These are phyloP conservation scores for Notothenia rossii DNA, from an alignment of 2,113 vertebrate genomes.

Conservation along the genomic window DNA sequence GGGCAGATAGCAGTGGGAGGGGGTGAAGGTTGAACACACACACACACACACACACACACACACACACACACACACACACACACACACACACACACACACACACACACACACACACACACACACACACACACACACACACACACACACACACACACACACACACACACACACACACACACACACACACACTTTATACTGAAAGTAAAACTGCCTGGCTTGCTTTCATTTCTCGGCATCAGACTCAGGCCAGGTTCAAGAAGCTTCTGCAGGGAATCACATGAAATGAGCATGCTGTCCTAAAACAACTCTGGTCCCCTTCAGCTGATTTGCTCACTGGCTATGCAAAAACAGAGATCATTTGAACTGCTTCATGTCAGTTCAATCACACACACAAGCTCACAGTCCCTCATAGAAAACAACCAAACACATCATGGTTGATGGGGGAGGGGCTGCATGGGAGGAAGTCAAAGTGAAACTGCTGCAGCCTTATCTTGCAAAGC, in stretches of 20 bases:
- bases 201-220: conserved; percentile 13
- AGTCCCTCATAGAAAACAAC: conserved; percentile 21
- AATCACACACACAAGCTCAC: conserved; percentile 16
- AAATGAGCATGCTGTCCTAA: conserved; percentile 24
- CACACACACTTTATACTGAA: conserved; percentile 36
- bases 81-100: too few species aligned
- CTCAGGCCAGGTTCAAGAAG: conserved; percentile 19
- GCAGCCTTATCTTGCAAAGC: conserved; percentile 72
- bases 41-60: conserved; percentile 23
- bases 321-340: conserved; percentile 16
- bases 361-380: conserved; percentile 5
- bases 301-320: conserved; percentile 3
- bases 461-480: conserved; percentile 71
- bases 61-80: conserved; percentile 32
- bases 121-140: conserved; percentile 18
- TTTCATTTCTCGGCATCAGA: conserved; percentile 63
- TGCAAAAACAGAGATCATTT: not conserved
- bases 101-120: too few species aligned
- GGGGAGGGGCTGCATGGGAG: conserved; percentile 28
- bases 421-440: conserved; percentile 9
- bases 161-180: conserved; percentile 24
- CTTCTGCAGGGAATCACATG: conserved; percentile 33
- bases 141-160: conserved; percentile 34
- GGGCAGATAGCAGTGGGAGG: conserved; percentile 51
- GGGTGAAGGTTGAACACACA: conserved; percentile 47